Conservation (phyloP, 2,113 vertebrate genomes). For the Narcine bancroftii region DNA sequence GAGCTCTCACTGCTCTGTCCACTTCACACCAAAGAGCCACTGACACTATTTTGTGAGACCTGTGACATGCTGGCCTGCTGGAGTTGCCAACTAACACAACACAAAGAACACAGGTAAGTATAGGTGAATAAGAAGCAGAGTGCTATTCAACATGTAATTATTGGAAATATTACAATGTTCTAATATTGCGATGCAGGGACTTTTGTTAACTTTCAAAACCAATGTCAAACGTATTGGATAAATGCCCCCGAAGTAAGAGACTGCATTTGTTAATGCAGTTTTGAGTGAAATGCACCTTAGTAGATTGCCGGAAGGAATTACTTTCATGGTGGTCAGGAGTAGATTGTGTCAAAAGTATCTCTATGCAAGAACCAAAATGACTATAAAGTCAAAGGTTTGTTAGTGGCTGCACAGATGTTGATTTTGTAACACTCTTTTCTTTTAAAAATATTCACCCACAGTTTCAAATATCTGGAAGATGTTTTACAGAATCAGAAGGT, state of each 20-base stretch:
- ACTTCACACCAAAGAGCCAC: constrained; percentile 53
- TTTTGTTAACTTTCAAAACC: neutral
- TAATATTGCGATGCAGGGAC: neutral
- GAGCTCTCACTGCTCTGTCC: constrained; percentile 51
- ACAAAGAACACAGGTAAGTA: constrained; percentile 64
- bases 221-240: neutral
- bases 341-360: neutral
- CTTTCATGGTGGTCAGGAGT: neutral
- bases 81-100: constrained; percentile 59
- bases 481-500: constrained; percentile 62
- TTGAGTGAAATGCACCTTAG: neutral
- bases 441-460: constrained; percentile 40
- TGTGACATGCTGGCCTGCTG: constrained; percentile 58
- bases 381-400: neutral
- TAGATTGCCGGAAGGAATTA: neutral
- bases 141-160: neutral
- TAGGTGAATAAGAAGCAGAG: neutral
- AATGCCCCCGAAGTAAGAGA: neutral
- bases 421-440: neutral
- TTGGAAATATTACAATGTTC: neutral
- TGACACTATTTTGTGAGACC: constrained; percentile 64
- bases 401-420: neutral
- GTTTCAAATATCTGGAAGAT: constrained; percentile 63
- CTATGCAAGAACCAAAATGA: too few species aligned
- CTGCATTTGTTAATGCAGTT: neutral